These are phyloP conservation scores for Drosophila obscura DNA, from an alignment of 1,140 invertebrate species.

Conservation along the genomic window DNA sequence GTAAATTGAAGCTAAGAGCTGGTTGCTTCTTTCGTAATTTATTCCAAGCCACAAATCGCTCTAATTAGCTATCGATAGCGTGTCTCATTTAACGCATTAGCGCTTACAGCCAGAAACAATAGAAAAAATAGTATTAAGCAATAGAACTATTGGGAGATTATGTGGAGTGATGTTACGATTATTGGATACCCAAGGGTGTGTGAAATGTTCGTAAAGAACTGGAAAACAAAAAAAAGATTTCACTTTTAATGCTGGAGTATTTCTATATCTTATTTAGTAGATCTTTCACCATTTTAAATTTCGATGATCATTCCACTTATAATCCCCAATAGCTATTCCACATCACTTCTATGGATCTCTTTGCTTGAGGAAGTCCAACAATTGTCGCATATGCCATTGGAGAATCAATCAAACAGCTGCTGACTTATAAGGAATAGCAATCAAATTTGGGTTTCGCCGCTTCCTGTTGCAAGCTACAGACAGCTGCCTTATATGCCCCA, in stretches of 20 bases:
- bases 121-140: slow-evolving; percentile 21
- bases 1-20: slow-evolving; percentile 26
- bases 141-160: slow-evolving; percentile 7
- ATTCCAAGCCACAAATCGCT: slow-evolving; percentile 57
- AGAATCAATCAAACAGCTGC: background rate
- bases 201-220: background rate
- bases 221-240: background rate
- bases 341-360: no score
- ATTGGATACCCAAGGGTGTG: slow-evolving; percentile 23
- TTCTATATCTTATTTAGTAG: no score
- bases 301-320: no score
- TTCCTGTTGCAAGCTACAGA: slow-evolving; percentile 12
- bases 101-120: slow-evolving; percentile 47
- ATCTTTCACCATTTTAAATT: no score
- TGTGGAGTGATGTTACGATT: slow-evolving; percentile 1
- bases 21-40: slow-evolving; percentile 53
- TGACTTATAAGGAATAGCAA: slow-evolving; percentile 3
- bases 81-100: slow-evolving; percentile 72
- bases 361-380: no score
- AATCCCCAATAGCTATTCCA: no score
- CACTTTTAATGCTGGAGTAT: no score
- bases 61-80: slow-evolving; percentile 67
- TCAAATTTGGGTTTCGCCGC: background rate
- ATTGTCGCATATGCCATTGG: background rate
- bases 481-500: slow-evolving; percentile 33